Conservation (phyloP, 2,113 vertebrate species). For the Rhinolophus sinicus region DNA sequence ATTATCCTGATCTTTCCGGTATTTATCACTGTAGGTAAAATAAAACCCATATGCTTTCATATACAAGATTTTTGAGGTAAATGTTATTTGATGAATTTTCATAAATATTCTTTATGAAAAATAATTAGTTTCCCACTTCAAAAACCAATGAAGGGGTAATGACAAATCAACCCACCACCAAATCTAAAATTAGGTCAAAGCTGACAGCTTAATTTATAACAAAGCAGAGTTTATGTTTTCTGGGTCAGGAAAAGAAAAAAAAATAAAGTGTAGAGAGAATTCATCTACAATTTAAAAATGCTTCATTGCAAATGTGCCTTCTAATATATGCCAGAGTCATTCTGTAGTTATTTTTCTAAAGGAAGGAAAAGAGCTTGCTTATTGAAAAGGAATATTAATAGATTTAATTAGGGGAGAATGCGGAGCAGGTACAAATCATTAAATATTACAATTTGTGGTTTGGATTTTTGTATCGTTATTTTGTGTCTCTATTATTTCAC, state of each 20-base stretch:
- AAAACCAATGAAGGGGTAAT: not conserved
- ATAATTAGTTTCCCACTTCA: not conserved
- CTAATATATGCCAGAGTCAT: not conserved
- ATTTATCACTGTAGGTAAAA: not conserved
- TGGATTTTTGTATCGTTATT: not conserved
- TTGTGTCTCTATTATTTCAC: not conserved
- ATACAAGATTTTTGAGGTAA: not conserved
- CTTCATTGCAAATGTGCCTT: conserved; percentile 13
- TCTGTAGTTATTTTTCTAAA: not conserved
- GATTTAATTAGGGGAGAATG: not conserved
- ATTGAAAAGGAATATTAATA: not conserved
- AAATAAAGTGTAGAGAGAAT: not conserved
- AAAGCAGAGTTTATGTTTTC: not conserved
- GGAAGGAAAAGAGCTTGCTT: not conserved
- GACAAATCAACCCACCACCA: not conserved
- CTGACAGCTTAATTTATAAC: conserved; percentile 19
- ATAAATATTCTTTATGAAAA: not conserved
- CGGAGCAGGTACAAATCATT: not conserved
- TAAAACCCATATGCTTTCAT: not conserved
- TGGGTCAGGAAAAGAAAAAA: conserved; percentile 32
- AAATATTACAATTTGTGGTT: conserved; percentile 5
- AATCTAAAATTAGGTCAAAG: conserved; percentile 27
- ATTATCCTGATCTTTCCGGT: not conserved
- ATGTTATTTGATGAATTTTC: not conserved
- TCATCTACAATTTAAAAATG: conserved; percentile 49